Evolutionary conservation across 2,888 invertebrate species (phyloP).

Genomic region (Eupsilia transversa): DNA sequence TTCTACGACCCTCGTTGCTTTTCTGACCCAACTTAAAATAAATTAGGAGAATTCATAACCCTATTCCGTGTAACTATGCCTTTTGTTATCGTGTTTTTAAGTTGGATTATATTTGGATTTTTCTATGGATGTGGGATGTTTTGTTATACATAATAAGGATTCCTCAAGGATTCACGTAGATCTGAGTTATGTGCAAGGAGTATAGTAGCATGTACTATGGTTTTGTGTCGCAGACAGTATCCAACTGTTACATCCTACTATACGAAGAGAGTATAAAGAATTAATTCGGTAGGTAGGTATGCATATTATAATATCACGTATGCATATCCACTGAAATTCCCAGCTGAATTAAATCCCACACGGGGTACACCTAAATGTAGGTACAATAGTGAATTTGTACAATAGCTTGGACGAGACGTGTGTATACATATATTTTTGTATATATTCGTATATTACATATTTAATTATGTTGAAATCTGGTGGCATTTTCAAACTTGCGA

Average conservation of each 20-base stretch:
- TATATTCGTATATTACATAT: too few species aligned
- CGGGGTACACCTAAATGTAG: neutral
- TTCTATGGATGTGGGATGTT: neutral
- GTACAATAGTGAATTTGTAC: neutral
- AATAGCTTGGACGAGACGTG: neutral
- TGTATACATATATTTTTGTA: too few species aligned
- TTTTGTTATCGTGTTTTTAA: constrained; percentile 18
- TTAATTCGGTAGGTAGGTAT: neutral
- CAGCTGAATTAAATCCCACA: neutral
- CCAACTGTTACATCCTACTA: neutral
- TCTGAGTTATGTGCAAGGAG: neutral
- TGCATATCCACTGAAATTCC: neutral
- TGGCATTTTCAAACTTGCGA: neutral
- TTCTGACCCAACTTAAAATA: constrained; percentile 64
- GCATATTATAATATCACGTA: neutral
- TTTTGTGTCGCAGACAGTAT: neutral
- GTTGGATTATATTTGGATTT: neutral
- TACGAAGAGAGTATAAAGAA: neutral
- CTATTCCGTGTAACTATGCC: constrained; percentile 14
- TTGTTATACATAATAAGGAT: neutral
- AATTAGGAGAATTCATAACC: constrained; percentile 58
- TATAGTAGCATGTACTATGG: neutral
- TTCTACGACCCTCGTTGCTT: constrained; percentile 66
- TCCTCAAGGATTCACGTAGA: neutral
- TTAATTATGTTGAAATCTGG: neutral